Evolutionary conservation across 2,113 vertebrate genomes (phyloP).

Genomic region (Leptosomus discolor): DNA sequence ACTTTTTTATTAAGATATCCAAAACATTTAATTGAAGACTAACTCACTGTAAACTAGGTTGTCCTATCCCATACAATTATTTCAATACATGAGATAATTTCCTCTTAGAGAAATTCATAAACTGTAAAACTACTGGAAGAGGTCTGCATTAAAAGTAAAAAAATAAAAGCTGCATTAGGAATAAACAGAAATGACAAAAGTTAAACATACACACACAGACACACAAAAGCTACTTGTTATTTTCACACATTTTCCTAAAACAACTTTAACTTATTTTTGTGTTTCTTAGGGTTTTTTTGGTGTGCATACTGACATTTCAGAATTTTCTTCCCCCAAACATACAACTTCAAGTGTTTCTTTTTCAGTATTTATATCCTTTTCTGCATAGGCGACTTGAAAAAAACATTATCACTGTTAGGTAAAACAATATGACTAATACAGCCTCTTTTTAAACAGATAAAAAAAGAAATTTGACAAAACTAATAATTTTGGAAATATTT

Average conservation of each 20-base stretch:
- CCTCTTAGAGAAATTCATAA: neutral
- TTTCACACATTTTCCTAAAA: neutral
- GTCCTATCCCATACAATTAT: neutral
- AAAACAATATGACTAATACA: neutral
- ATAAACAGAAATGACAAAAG: neutral
- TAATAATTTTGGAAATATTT: neutral
- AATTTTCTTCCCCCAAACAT: neutral
- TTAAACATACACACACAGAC: neutral
- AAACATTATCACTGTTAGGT: neutral
- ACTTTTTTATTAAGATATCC: neutral
- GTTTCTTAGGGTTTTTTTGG: neutral
- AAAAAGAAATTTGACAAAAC: neutral
- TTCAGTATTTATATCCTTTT: neutral
- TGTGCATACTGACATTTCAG: neutral
- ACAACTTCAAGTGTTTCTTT: neutral
- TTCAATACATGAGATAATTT: neutral
- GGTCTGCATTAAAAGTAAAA: neutral
- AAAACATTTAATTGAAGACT: neutral
- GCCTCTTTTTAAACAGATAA: neutral
- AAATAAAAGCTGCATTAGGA: neutral
- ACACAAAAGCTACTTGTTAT: neutral
- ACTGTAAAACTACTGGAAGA: neutral
- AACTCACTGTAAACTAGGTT: neutral
- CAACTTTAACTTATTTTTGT: neutral
- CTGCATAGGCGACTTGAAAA: neutral